Base-by-base conservation (phyloP, 2,113 vertebrate genomes). In the Brachypodius melanocephalos region DNA sequence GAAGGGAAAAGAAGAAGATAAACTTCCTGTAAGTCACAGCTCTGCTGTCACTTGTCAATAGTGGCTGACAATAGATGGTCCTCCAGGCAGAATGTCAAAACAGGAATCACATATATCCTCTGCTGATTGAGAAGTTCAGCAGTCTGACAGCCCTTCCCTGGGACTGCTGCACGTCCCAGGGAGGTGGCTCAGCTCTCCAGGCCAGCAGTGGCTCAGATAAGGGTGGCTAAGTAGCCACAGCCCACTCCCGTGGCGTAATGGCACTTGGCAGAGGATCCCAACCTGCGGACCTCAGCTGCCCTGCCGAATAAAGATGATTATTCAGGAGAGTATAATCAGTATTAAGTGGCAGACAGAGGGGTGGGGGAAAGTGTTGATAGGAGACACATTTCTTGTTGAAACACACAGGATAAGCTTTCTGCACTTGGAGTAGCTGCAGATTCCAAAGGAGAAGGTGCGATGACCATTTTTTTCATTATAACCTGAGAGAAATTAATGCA, bases 301-400 rank as follows among this genome's bases (percentile, higher is more conserved):
- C 97, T 43, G 36, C 92, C 78, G 84, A 98, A 98, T 96, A 97
- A 97, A 98, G 98, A 88, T 97, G 97, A 98, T 98, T 98, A 98
- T 97, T 98, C 93, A 90, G 94, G 95, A 94, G 85, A 96, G 93
- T 93, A 94, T 97, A 95, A 96, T 97, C 98, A 96, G 87, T 88
- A 96, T 94, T 93, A 97, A 98, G 96, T 85, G 90, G 86, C 97
- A 98, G 97, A 95, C 69, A 10, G 77, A 62, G 32, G 80, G 96
- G 86, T 91, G 84, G 95, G 94, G 96, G 93, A 51, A 62, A 79
- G 36, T 21, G 67, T 38, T 89, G 93, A 95, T 61, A 91, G 85
- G 71, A 90, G 89, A 74, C 21, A 16, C 85, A 34, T 81, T 90
- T 26, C 28, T 66, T 18, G 1, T 77, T 95, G 77, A 81, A 94